Conservation (phyloP, 2,888 invertebrate species). For the Copidosoma aretas region DNA sequence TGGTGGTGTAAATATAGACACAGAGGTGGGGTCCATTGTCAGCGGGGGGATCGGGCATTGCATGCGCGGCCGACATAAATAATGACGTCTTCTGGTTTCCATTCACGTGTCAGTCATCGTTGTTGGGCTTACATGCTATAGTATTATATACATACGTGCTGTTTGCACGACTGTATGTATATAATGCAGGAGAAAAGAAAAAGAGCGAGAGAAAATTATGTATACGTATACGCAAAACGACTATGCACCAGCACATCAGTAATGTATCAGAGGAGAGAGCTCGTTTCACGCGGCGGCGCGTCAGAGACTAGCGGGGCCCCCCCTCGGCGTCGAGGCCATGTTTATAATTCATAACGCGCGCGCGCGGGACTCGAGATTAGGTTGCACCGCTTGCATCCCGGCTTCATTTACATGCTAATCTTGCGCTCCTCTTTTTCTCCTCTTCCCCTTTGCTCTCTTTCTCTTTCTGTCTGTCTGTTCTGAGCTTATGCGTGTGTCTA, state of each 20-base stretch:
- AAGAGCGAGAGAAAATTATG: constrained; percentile 24
- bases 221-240: background rate
- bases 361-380: constrained; percentile 50
- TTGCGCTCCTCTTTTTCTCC: background rate
- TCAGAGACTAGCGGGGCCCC: constrained; percentile 35
- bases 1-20: background rate
- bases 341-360: constrained; percentile 56
- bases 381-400: constrained; percentile 52
- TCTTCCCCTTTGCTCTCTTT: too few species aligned
- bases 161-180: constrained; percentile 17
- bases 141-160: too few species aligned
- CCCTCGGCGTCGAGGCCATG: constrained; percentile 44
- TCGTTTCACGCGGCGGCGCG: constrained; percentile 13
- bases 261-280: constrained; percentile 17
- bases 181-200: constrained; percentile 39
- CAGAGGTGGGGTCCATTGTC: constrained; percentile 9
- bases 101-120: constrained; percentile 48
- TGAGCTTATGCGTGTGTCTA: background rate
- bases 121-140: too few species aligned
- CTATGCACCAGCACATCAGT: background rate
- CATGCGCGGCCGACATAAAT: constrained; percentile 51
- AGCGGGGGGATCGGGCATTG: background rate
- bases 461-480: background rate
- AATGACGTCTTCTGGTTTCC: constrained; percentile 51
- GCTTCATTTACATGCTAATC: constrained; percentile 59